These are phyloP conservation scores for Prinia subflava DNA, from an alignment of 2,113 vertebrate species.

Conservation along the genomic window DNA sequence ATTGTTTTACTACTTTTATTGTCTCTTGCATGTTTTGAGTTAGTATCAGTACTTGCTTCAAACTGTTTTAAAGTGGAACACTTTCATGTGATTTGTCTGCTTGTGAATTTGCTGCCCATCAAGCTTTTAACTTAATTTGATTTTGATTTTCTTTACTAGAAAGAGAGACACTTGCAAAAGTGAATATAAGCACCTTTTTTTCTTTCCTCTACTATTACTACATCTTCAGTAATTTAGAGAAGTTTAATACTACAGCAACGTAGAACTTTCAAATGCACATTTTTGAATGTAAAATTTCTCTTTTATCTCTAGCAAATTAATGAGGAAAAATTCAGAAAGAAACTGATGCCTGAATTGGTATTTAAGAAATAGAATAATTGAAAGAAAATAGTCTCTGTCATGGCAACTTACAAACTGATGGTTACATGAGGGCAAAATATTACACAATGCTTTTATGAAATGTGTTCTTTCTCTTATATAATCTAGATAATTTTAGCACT, in stretches of 20 bases:
- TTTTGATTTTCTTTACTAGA: background rate
- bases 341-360: background rate
- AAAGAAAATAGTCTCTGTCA: background rate
- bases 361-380: background rate
- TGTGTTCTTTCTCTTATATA: slow-evolving; percentile 14
- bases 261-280: background rate
- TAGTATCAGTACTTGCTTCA: background rate
- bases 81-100: background rate
- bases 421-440: slow-evolving; percentile 4
- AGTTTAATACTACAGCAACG: background rate
- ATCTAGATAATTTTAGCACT: slow-evolving; percentile 36
- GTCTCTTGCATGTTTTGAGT: background rate
- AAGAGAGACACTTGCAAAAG: background rate
- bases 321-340: background rate
- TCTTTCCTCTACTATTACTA: background rate
- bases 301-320: background rate
- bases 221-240: background rate
- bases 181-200: background rate
- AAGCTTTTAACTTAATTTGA: background rate
- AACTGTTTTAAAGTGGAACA: background rate
- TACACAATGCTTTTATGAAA: slow-evolving; percentile 1
- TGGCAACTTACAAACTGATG: background rate
- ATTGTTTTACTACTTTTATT: background rate
- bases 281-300: background rate
- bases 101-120: background rate